These are phyloP conservation scores for Cordylochernes scorpioides DNA, from an alignment of 2,888 invertebrate genomes.

Conservation along the genomic window DNA sequence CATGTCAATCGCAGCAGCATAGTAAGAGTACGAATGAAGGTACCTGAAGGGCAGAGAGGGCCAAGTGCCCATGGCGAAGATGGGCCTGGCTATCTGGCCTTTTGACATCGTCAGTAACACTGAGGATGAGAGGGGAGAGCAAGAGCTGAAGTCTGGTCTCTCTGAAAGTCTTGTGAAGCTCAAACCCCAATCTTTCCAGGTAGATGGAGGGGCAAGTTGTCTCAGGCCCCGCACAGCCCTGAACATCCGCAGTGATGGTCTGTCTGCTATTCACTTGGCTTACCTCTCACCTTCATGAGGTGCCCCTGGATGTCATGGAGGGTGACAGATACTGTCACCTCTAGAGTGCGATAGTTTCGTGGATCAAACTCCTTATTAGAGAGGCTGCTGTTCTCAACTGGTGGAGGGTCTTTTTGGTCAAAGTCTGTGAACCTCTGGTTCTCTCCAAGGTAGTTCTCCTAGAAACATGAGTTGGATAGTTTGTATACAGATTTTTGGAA, in stretches of 20 bases:
- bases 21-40: too few relatives aligned
- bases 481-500: not conserved
- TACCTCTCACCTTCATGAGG: conserved; percentile 37
- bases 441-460: conserved; percentile 90
- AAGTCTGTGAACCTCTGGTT: conserved; percentile 81
- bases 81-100: conserved; percentile 27
- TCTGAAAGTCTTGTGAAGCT: conserved; percentile 75
- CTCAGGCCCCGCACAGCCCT: conserved; percentile 63
- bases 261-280: not conserved
- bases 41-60: conserved; percentile 34
- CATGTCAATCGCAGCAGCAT: not conserved
- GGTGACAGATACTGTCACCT: conserved; percentile 69
- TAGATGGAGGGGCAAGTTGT: conserved; percentile 68
- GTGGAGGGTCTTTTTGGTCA: too few relatives aligned
- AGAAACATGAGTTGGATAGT: conserved; percentile 14
- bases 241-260: too few relatives aligned
- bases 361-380: conserved; percentile 38
- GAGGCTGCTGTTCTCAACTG: too few relatives aligned
- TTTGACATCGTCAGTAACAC: conserved; percentile 20
- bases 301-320: conserved; percentile 89
- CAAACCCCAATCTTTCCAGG: conserved; percentile 75
- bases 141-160: conserved; percentile 68
- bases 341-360: conserved; percentile 57
- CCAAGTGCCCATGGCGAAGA: conserved; percentile 53
- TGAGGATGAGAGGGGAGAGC: conserved; percentile 51